These are phyloP conservation scores for Megaustenia siamemsis DNA, from an alignment of 2,888 invertebrate genomes.

Conservation along the genomic window DNA sequence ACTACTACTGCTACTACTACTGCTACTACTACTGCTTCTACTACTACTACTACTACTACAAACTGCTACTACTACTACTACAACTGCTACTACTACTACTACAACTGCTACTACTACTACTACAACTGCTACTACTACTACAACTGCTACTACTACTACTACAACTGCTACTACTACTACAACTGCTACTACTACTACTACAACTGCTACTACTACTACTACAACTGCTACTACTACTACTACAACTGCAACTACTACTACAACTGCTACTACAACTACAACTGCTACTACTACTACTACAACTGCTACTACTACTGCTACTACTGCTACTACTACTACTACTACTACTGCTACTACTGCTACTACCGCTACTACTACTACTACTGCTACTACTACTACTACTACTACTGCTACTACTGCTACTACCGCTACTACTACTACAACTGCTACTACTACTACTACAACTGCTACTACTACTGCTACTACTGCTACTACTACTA, in stretches of 20 bases:
- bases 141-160: neutral
- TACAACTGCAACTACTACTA: too few species aligned
- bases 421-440: neutral
- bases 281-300: conserved; percentile 9
- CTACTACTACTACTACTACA: too few species aligned
- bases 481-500: too few species aligned
- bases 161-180: neutral
- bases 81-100: conserved; percentile 4
- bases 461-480: too few species aligned
- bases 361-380: too few species aligned
- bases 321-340: neutral
- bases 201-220: conserved; percentile 1
- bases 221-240: neutral
- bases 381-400: neutral
- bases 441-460: too few species aligned
- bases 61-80: neutral
- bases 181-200: neutral
- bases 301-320: neutral
- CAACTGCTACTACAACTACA: too few species aligned
- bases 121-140: neutral
- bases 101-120: conserved; percentile 1
- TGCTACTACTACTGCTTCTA: too few species aligned
- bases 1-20: neutral
- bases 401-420: neutral
- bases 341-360: too few species aligned